Percentiles rank a stretch among this genome's conserved stretches.
Evolutionary conservation across 2,797 vertebrate species (phyloP).

Genomic region (Lerista edwardsae): DNA sequence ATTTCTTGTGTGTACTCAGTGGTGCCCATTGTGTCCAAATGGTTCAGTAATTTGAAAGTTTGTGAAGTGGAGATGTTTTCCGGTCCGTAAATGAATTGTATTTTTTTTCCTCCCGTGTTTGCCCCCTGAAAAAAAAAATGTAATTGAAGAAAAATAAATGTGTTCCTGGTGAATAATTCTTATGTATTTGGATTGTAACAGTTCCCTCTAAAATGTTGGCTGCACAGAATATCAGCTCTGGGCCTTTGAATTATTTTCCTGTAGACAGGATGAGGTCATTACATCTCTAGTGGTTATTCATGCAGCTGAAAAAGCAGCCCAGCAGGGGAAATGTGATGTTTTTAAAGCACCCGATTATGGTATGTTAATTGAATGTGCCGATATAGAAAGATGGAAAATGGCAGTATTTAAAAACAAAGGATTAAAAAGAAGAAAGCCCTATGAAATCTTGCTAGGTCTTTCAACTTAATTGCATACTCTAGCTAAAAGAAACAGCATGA

Average conservation of each 20-base stretch:
- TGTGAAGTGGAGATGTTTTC: conserved; percentile 31
- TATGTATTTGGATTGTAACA: neutral
- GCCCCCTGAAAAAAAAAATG: neutral
- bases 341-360: conserved; percentile 8
- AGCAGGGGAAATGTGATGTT: conserved; percentile 15
- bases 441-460: conserved; percentile 19
- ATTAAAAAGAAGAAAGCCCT: conserved; percentile 1
- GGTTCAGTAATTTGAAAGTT: conserved; percentile 35
- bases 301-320: neutral
- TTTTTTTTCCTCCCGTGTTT: conserved; percentile 8
- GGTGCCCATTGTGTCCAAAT: conserved; percentile 20
- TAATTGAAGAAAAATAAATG: conserved; percentile 44
- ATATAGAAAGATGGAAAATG: conserved; percentile 15
- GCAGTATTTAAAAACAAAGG: conserved; percentile 20
- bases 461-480: neutral
- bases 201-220: neutral
- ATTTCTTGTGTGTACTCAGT: conserved; percentile 2
- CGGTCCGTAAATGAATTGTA: conserved; percentile 13
- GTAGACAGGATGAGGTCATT: conserved; percentile 16
- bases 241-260: neutral
- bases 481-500: neutral
- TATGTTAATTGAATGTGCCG: conserved; percentile 16
- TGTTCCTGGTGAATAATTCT: conserved; percentile 32
- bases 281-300: conserved; percentile 10
- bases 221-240: neutral